Conservation (phyloP, 2,797 vertebrate species). For the Pangasius larnaudii region DNA sequence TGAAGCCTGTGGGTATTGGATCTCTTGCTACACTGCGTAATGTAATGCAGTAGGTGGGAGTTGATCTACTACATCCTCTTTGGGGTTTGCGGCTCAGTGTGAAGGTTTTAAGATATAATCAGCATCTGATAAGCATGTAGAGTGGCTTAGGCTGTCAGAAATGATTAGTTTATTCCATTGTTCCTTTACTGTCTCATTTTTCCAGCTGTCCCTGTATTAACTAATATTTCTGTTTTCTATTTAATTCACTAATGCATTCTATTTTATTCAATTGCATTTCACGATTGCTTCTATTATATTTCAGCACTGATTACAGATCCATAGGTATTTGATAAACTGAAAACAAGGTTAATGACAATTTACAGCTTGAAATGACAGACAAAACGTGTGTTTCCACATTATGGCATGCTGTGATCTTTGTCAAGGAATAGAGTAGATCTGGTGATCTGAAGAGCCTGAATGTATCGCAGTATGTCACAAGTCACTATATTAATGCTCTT, state of each 20-base stretch:
- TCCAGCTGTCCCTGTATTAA: not conserved
- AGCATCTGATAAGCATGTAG: slow-evolving; percentile 40
- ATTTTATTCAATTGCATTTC: not conserved
- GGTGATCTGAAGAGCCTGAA: not conserved
- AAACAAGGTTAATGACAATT: not conserved
- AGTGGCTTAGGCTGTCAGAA: slow-evolving; percentile 23
- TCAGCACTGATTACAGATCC: not conserved
- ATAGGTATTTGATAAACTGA: not conserved
- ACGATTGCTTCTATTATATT: not conserved
- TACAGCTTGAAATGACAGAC: not conserved
- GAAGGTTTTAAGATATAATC: slow-evolving; percentile 43
- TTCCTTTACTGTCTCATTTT: slow-evolving; percentile 13
- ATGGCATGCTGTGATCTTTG: not conserved
- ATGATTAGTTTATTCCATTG: slow-evolving; percentile 12
- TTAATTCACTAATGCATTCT: slow-evolving; percentile 16
- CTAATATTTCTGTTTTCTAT: not conserved
- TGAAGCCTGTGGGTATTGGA: slow-evolving; percentile 49
- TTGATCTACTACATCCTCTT: slow-evolving; percentile 27
- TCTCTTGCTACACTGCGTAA: slow-evolving; percentile 46
- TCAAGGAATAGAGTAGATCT: not conserved
- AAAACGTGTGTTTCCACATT: not conserved
- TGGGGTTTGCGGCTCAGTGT: slow-evolving; percentile 26
- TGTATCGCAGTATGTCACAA: not conserved
- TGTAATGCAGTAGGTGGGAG: slow-evolving; percentile 41
- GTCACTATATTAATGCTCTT: not conserved